These are phyloP conservation scores for Chymomyza fuscimana DNA, from an alignment of 2,888 invertebrate genomes.

Conservation along the genomic window DNA sequence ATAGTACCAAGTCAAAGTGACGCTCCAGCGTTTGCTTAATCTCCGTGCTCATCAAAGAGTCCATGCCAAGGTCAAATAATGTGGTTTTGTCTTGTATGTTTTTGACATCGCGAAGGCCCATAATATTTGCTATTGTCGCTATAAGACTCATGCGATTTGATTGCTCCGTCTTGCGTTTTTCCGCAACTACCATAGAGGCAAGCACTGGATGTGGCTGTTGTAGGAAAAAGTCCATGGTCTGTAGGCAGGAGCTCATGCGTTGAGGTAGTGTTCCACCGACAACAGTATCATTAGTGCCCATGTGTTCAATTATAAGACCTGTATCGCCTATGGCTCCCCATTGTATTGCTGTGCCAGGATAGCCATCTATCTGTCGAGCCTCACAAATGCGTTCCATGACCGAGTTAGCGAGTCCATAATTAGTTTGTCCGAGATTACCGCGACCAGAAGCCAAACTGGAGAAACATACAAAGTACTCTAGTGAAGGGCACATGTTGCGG, in stretches of 20 bases:
- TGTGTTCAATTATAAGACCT: constrained; percentile 92
- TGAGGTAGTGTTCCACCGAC: constrained; percentile 98
- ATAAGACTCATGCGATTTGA: constrained; percentile 84
- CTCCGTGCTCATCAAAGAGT: constrained; percentile 99
- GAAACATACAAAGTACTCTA: constrained; percentile 97
- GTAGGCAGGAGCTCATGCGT: constrained; percentile 93
- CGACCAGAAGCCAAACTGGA: constrained; percentile 98
- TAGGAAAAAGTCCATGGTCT: constrained; percentile 92
- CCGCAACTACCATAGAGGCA: constrained; percentile 92
- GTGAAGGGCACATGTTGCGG: constrained; percentile 87
- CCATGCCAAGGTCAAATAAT: constrained; percentile 97
- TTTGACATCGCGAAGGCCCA: constrained; percentile 92
- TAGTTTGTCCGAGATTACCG: constrained; percentile 97
- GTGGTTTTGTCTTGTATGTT: constrained; percentile 88
- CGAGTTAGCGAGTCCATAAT: constrained; percentile 98
- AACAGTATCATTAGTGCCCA: constrained; percentile 93
- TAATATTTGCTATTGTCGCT: constrained; percentile 91
- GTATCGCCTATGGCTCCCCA: constrained; percentile 99
- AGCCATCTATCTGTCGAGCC: constrained; percentile 88
- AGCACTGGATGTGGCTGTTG: constrained; percentile 92
- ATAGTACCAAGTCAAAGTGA: constrained; percentile 93
- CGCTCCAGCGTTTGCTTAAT: constrained; percentile 97
- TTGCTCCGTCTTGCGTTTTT: constrained; percentile 85
- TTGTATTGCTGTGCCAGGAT: constrained; percentile 95
- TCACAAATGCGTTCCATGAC: constrained; percentile 98